Conservation (phyloP, 2,797 vertebrate species). For the Graptemys geographica region DNA sequence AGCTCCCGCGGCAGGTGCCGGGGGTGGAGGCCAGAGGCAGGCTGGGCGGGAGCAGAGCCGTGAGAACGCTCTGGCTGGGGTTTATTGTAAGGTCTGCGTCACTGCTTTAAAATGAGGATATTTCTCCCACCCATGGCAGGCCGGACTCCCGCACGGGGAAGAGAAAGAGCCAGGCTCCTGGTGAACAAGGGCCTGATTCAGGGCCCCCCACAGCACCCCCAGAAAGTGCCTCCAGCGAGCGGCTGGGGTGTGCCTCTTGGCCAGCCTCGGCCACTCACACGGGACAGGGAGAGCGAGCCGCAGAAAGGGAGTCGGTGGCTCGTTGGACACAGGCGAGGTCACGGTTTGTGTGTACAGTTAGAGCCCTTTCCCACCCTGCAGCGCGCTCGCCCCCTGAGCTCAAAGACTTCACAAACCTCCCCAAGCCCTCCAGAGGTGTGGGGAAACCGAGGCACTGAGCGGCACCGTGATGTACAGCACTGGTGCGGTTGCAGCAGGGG, state of each 20-base stretch:
- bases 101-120: neutral
- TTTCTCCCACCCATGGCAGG: neutral
- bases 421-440: too few relatives aligned
- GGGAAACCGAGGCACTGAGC: too few relatives aligned
- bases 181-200: too few relatives aligned
- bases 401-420: too few relatives aligned
- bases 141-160: neutral
- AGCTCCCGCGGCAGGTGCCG: too few relatives aligned
- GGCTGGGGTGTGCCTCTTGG: too few relatives aligned
- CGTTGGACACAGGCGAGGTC: neutral
- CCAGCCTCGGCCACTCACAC: neutral
- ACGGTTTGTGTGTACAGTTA: neutral
- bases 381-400: too few relatives aligned
- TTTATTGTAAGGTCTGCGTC: too few relatives aligned
- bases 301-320: neutral
- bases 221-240: neutral
- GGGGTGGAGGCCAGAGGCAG: too few relatives aligned
- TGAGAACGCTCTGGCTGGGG: neutral
- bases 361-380: neutral
- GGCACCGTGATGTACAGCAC: too few relatives aligned
- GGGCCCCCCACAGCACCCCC: neutral
- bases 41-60: neutral
- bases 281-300: neutral
- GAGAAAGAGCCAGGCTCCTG: neutral
- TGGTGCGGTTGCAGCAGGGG: too few relatives aligned